Evolutionary conservation across 1,140 invertebrate genomes (phyloP).

Genomic region (Zaprionus ornatus): DNA sequence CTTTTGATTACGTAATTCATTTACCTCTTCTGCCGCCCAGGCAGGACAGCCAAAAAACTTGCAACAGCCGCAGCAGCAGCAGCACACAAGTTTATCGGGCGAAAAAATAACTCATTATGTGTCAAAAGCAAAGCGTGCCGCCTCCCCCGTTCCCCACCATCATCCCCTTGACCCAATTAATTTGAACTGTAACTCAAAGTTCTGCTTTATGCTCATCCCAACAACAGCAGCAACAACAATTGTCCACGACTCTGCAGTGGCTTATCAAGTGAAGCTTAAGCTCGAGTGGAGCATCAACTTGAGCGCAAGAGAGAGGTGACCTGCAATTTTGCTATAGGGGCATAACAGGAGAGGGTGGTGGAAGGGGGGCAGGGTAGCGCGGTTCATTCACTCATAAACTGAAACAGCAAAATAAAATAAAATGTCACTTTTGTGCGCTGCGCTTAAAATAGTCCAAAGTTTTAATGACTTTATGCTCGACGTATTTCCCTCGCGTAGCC

Average conservation of each 20-base stretch:
- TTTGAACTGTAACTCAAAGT: conserved; percentile 60
- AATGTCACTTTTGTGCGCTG: conserved; percentile 67
- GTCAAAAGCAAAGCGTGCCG: conserved; percentile 54
- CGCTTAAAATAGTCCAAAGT: conserved; percentile 77
- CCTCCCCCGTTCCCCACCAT: not conserved
- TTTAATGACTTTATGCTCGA: conserved; percentile 73
- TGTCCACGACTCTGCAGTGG: conserved; percentile 71
- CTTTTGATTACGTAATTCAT: conserved; percentile 79
- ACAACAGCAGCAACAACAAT: conserved; percentile 38
- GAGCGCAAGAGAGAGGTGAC: not conserved
- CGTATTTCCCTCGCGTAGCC: not conserved
- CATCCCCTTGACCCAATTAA: conserved; percentile 71
- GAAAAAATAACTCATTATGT: conserved; percentile 74
- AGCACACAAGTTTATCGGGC: conserved; percentile 63
- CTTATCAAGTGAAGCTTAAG: conserved; percentile 70
- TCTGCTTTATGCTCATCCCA: conserved; percentile 26
- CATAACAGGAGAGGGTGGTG: not conserved
- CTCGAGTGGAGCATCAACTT: conserved; percentile 40
- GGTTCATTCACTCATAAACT: conserved; percentile 57
- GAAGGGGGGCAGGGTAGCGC: not conserved
- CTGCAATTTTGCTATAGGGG: not conserved
- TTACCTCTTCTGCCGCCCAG: conserved; percentile 42
- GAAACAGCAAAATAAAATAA: conserved; percentile 75
- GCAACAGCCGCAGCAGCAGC: conserved; percentile 22
- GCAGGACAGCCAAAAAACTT: conserved; percentile 41